Evolutionary conservation across 2,888 invertebrate species (phyloP).

Genomic region (Blomia tropicalis): DNA sequence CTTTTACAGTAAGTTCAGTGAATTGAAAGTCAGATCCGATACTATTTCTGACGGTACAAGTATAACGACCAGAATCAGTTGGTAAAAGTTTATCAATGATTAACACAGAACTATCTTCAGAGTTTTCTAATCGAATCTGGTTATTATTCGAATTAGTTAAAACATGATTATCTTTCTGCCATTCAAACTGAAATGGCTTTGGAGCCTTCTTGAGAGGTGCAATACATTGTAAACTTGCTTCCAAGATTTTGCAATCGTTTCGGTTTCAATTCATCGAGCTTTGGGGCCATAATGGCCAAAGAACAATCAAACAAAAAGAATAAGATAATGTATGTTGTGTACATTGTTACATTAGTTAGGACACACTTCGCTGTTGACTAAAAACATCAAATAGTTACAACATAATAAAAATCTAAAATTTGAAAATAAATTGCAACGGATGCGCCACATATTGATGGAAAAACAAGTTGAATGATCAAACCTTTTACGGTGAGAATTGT

Average conservation of each 20-base stretch:
- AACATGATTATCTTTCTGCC: constrained; percentile 23
- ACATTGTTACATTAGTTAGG: too few relatives aligned
- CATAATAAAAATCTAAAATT: background rate
- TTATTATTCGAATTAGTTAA: background rate
- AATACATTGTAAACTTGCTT: constrained; percentile 16
- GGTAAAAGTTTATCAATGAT: constrained; percentile 21
- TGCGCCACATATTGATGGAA: background rate
- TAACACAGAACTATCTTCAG: constrained; percentile 19
- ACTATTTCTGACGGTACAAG: constrained; percentile 24
- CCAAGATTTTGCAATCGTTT: constrained; percentile 2
- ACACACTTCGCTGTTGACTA: too few relatives aligned
- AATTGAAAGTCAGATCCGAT: constrained; percentile 22
- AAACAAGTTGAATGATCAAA: background rate
- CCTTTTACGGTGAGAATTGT: constrained; percentile 6
- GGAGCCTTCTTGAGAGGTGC: constrained; percentile 22
- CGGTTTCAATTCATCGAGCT: background rate
- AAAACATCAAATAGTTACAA: background rate
- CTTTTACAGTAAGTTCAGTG: constrained; percentile 21
- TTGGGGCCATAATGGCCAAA: background rate
- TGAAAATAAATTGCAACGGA: background rate
- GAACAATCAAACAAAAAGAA: background rate
- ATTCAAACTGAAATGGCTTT: constrained; percentile 24
- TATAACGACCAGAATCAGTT: constrained; percentile 25
- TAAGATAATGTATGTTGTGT: background rate
- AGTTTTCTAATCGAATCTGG: constrained; percentile 7